Conservation (phyloP, 2,888 invertebrate species). For the Esperia sulphurella region DNA sequence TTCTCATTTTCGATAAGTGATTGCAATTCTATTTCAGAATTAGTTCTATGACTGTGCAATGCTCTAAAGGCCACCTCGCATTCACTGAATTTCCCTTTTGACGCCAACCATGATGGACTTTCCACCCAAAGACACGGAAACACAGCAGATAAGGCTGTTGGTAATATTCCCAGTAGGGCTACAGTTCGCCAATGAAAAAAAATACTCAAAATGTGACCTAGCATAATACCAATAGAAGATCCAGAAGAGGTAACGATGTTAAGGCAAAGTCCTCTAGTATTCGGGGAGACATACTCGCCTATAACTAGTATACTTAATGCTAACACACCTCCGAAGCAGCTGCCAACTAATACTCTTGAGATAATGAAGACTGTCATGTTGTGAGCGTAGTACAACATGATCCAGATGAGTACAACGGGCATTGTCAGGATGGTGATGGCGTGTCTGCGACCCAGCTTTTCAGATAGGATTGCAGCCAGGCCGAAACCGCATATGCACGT, state of each 20-base stretch:
- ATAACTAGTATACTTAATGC: constrained; percentile 16
- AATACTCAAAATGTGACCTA: constrained; percentile 22
- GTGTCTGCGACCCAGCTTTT: constrained; percentile 18
- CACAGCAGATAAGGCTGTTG: constrained; percentile 17
- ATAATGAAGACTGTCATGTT: constrained; percentile 17
- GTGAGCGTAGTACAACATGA: constrained; percentile 19
- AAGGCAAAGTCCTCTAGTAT: constrained; percentile 19
- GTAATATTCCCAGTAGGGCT: constrained; percentile 22
- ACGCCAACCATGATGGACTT: constrained; percentile 31
- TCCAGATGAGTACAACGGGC: constrained; percentile 20
- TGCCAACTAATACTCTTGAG: constrained; percentile 23
- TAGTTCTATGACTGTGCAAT: constrained; percentile 13
- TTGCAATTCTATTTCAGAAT: constrained; percentile 18
- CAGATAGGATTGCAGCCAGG: constrained; percentile 15
- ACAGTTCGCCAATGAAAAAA: constrained; percentile 25
- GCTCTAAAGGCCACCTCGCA: constrained; percentile 20
- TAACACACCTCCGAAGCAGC: constrained; percentile 24
- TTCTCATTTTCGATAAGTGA: constrained; percentile 19
- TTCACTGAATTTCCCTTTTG: constrained; percentile 26
- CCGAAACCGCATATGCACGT: constrained; percentile 17
- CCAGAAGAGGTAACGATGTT: constrained; percentile 17
- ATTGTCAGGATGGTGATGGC: constrained; percentile 16
- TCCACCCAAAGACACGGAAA: constrained; percentile 26
- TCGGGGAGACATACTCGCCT: constrained; percentile 24
- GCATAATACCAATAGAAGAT: constrained; percentile 14